Percentiles rank a stretch among this genome's conserved stretches.
phyloP scores from a whole-genome alignment of 2,888 invertebrate species.

The Acanthacorydalis orientalis region DNA sequence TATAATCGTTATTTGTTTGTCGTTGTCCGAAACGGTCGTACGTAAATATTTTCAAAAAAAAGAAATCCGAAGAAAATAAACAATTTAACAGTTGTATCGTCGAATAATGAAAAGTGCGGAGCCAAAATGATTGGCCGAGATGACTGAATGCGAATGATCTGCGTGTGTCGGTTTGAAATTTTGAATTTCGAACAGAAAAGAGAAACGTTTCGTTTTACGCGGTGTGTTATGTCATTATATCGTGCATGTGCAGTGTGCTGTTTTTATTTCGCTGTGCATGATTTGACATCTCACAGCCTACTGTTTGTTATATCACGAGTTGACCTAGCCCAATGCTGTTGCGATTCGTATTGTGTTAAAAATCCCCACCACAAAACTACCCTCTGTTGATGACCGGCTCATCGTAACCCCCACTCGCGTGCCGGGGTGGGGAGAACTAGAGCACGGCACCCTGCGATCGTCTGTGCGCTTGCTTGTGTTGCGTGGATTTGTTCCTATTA shows the following conservation, averaged over 20 bases:
- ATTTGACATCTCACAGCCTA: slow-evolving; percentile 5
- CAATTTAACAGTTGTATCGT: no score
- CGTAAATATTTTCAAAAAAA: no score
- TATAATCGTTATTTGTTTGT: no score
- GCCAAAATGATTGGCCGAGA: no score
- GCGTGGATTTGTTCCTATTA: background rate
- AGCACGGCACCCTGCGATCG: slow-evolving; percentile 12
- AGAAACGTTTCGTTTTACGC: no score
- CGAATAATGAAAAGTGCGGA: no score
- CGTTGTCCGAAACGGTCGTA: no score
- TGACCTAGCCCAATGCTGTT: slow-evolving; percentile 26
- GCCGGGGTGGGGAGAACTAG: slow-evolving; percentile 21
- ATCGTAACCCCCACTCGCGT: background rate
- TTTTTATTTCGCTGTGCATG: background rate
- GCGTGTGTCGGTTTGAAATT: background rate
- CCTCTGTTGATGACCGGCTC: background rate
- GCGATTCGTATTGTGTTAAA: slow-evolving; percentile 13
- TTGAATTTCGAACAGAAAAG: background rate
- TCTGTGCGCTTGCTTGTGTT: background rate
- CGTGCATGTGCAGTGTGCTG: background rate
- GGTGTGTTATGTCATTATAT: no score
- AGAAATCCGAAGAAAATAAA: no score
- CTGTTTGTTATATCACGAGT: slow-evolving; percentile 16
- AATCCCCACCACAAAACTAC: slow-evolving; percentile 17
- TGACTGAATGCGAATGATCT: no score